Percentiles rank a stretch among this genome's conserved stretches.
Evolutionary conservation across 2,797 vertebrate species (phyloP).

Genomic region (Notolabrus celidotus): DNA sequence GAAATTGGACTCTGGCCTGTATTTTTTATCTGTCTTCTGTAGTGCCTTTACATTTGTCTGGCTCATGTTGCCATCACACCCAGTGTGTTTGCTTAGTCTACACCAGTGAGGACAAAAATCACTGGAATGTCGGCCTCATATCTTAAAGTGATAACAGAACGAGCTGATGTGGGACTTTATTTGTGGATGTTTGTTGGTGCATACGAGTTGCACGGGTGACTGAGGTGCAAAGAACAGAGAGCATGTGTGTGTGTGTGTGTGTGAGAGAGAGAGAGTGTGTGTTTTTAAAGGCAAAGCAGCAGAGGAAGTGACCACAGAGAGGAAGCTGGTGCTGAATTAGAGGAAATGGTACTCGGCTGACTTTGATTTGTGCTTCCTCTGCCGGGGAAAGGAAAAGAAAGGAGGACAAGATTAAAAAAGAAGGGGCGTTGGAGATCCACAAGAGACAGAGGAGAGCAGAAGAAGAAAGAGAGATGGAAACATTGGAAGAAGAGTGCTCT

Average conservation of each 20-base stretch:
- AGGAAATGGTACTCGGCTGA: constrained; percentile 75
- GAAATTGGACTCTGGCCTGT: constrained; percentile 11
- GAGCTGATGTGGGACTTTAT: constrained; percentile 61
- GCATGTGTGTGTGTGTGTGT: constrained; percentile 1
- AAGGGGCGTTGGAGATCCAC: not conserved
- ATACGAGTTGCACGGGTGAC: constrained; percentile 27
- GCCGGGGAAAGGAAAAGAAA: constrained; percentile 19
- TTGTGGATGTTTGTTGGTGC: constrained; percentile 47
- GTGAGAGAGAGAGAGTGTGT: not conserved
- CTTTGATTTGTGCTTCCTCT: constrained; percentile 71
- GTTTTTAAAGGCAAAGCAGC: constrained; percentile 52
- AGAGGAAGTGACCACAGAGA: constrained; percentile 77
- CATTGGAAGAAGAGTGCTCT: not conserved
- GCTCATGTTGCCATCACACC: constrained; percentile 62
- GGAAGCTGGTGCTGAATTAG: constrained; percentile 81
- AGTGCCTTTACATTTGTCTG: constrained; percentile 13
- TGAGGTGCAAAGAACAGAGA: constrained; percentile 1
- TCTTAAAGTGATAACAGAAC: constrained; percentile 55
- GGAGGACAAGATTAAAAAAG: constrained; percentile 25
- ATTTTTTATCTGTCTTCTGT: constrained; percentile 14
- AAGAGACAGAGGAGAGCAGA: not conserved
- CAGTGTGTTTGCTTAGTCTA: constrained; percentile 71
- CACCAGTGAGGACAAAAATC: constrained; percentile 41
- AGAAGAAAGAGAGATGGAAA: not conserved
- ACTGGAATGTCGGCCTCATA: constrained; percentile 53